Conservation (phyloP, 2,888 invertebrate species). For the Odontocerum albicorne region DNA sequence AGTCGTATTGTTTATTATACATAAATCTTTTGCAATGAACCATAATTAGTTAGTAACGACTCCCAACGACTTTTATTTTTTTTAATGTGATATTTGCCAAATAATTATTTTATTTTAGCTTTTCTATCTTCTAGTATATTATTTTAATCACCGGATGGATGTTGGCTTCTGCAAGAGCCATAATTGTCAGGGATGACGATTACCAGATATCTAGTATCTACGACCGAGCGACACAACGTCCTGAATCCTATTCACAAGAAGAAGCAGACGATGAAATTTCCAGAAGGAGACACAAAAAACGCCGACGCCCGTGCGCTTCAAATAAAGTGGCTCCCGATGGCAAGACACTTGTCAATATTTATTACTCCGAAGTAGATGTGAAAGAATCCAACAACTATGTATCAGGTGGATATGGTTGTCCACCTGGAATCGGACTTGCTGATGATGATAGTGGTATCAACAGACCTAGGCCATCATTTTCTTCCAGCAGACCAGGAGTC, state of each 20-base stretch:
- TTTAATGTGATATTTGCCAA: too few relatives aligned
- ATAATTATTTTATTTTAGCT: too few relatives aligned
- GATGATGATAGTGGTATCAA: conserved; percentile 1
- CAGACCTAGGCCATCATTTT: not conserved
- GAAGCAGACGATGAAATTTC: conserved; percentile 3
- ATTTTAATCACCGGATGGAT: too few relatives aligned
- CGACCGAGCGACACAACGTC: not conserved
- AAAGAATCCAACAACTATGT: conserved; percentile 9
- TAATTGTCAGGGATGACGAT: not conserved
- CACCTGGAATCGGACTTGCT: not conserved
- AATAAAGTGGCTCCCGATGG: conserved; percentile 13
- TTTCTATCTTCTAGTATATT: too few relatives aligned
- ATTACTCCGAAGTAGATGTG: conserved; percentile 16
- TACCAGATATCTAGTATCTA: not conserved
- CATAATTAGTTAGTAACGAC: too few relatives aligned
- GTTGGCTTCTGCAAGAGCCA: too few relatives aligned
- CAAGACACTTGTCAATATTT: conserved; percentile 25
- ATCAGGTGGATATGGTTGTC: conserved; percentile 1
- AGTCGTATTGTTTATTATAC: too few relatives aligned
- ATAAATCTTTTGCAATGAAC: too few relatives aligned
- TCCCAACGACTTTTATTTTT: too few relatives aligned
- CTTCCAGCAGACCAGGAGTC: not conserved
- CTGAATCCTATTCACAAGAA: not conserved
- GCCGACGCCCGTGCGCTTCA: conserved; percentile 16
- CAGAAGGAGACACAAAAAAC: conserved; percentile 15